Evolutionary conservation across 2,797 vertebrate species (phyloP).

Genomic region (Benthosema pterotum): DNA sequence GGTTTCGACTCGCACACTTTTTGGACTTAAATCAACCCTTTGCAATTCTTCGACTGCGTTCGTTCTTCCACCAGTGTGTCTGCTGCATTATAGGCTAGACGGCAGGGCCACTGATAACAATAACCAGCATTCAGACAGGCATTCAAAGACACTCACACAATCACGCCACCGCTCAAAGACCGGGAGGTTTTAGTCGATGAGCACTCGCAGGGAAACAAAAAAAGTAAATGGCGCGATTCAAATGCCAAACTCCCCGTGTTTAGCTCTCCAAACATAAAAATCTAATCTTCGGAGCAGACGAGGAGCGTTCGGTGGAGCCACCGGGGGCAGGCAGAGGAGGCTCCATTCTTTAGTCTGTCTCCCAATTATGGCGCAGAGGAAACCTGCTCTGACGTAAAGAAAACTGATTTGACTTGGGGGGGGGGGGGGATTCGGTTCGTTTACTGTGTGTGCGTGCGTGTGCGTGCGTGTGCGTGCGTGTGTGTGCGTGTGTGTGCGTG

Average conservation of each 20-base stretch:
- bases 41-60: background rate
- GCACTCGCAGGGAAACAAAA: constrained; percentile 21
- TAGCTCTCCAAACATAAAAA: constrained; percentile 21
- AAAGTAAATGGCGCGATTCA: constrained; percentile 7
- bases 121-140: constrained; percentile 23
- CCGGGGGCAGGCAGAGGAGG: constrained; percentile 49
- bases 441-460: too few species aligned
- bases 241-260: constrained; percentile 27
- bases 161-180: constrained; percentile 43
- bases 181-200: background rate
- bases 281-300: constrained; percentile 33
- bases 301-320: constrained; percentile 39
- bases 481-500: background rate
- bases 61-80: background rate
- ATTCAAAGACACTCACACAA: constrained; percentile 34
- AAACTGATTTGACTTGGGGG: constrained; percentile 29
- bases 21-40: background rate
- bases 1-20: too few species aligned
- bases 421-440: constrained; percentile 34
- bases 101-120: constrained; percentile 20
- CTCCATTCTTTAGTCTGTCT: constrained; percentile 10
- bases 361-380: constrained; percentile 53
- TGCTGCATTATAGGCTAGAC: background rate
- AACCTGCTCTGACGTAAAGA: constrained; percentile 60
- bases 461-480: background rate